These are phyloP conservation scores for Vespertilio murinus DNA, from an alignment of 2,797 vertebrate genomes.

Conservation along the genomic window DNA sequence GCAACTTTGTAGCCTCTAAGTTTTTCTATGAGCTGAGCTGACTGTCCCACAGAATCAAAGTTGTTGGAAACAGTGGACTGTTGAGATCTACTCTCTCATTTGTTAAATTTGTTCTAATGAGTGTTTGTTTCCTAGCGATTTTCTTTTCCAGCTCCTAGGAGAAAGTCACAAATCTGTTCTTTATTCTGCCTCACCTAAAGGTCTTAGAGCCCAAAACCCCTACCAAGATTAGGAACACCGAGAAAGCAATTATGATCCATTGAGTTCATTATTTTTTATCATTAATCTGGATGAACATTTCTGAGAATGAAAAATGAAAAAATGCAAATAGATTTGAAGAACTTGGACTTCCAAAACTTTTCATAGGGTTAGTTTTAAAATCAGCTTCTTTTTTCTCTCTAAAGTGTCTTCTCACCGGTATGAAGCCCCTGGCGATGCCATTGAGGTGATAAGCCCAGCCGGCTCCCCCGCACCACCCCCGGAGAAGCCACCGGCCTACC, in stretches of 20 bases:
- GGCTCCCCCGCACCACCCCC: slow-evolving; percentile 93
- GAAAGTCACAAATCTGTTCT: background rate
- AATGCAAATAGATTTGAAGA: slow-evolving; percentile 47
- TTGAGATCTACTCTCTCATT: background rate
- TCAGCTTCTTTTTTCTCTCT: slow-evolving; percentile 55
- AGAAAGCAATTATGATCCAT: background rate
- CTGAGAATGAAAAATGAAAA: slow-evolving; percentile 45
- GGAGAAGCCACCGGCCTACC: slow-evolving; percentile 90
- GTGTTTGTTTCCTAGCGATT: background rate
- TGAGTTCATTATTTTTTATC: background rate
- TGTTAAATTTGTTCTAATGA: background rate
- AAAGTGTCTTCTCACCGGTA: slow-evolving; percentile 94
- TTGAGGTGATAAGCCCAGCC: slow-evolving; percentile 98
- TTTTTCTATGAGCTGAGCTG: background rate
- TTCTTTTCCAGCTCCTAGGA: slow-evolving; percentile 32
- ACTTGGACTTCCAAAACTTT: slow-evolving; percentile 26
- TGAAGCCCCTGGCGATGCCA: slow-evolving; percentile 91
- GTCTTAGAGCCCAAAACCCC: background rate
- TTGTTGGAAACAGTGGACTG: background rate
- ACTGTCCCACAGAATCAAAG: background rate
- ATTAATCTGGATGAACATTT: slow-evolving; percentile 8
- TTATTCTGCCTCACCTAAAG: background rate
- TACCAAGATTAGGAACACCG: background rate
- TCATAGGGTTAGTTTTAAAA: slow-evolving; percentile 62
- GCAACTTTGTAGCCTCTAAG: background rate